These are phyloP conservation scores for Tragelaphus scriptus DNA, from an alignment of 2,113 vertebrate genomes.

Conservation along the genomic window DNA sequence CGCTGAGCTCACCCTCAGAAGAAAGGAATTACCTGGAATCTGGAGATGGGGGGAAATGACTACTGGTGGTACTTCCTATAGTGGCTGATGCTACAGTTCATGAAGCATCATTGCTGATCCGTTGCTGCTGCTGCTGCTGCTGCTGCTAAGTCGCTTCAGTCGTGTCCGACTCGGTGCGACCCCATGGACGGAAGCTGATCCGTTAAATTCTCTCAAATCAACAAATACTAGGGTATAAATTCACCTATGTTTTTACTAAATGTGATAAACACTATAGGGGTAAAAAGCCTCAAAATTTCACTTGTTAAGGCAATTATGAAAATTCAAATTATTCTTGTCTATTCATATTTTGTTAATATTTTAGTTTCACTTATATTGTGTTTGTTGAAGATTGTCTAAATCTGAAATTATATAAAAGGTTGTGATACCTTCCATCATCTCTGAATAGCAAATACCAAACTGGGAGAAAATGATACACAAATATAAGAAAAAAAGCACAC, in stretches of 20 bases:
- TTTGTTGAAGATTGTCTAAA: not conserved
- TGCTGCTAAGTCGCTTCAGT: too few relatives aligned
- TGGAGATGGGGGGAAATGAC: not conserved
- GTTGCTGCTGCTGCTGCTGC: too few relatives aligned
- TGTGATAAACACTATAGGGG: not conserved
- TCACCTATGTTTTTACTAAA: not conserved
- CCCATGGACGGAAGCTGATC: not conserved
- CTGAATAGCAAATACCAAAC: not conserved
- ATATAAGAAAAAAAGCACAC: not conserved
- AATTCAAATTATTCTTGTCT: not conserved
- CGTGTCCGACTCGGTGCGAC: too few relatives aligned
- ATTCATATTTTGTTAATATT: not conserved
- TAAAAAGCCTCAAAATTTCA: not conserved
- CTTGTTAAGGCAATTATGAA: not conserved
- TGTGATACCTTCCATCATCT: not conserved
- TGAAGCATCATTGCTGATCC: not conserved
- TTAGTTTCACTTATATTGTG: not conserved
- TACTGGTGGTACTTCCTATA: not conserved
- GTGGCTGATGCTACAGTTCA: not conserved
- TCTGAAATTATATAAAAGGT: not conserved
- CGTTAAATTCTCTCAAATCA: not conserved
- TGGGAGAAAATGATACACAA: not conserved
- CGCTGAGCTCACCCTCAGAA: not conserved
- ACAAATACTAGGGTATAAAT: not conserved
- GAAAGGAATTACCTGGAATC: not conserved